Base-by-base conservation (phyloP, 2,888 invertebrate species). In the Crioceris asparagi region DNA sequence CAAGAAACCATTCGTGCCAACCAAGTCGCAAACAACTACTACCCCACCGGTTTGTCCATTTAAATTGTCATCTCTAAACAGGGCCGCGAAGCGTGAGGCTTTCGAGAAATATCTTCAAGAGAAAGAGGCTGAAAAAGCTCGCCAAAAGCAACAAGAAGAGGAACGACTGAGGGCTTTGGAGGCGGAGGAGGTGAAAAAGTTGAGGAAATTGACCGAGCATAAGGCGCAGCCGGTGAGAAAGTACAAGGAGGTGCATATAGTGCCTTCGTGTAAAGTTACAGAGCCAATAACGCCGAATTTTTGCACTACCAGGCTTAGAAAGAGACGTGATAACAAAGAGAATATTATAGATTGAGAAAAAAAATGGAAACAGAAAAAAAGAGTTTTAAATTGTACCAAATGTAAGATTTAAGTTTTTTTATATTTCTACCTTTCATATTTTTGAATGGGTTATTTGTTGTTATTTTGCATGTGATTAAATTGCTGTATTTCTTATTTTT, bases 1-100 rank as follows among this genome's bases (percentile, higher is more conserved):
- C 32, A 74, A 73, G 49, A 69, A 75, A 49, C 80, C 81, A 1
- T 82, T 81, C 52, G 68, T 74, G 36, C 79, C 81, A 3, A 64
- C 70, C 17, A 67, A 69, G 36, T 60, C 66, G 12, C 60, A 65
- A 14, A 59, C 64, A 19, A 67, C 71, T 2, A 43, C 68, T 4
- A 49, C 65, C 0, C 69, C 67, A 53, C 53, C 65, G 5, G 60
- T 60, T 8, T 74, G n/a, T n/a, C n/a, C 74, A 19, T 74, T 82
- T 60, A 61, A 68, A 3, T 58, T 84, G n/a, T 72, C 72, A 33
- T 77, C 80, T 2, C 76, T 78, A 39, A 69, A 69, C 41, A 61
- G 84, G 38, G 76, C 77, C 0, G 68, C 64, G 8, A 74, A 80
- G 40, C 62, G 82, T 19, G 70, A 70, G 30, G 68, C 66, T 26